phyloP scores from a whole-genome alignment of 1,140 invertebrate genomes.

The Thaumatotibia leucotreta region DNA sequence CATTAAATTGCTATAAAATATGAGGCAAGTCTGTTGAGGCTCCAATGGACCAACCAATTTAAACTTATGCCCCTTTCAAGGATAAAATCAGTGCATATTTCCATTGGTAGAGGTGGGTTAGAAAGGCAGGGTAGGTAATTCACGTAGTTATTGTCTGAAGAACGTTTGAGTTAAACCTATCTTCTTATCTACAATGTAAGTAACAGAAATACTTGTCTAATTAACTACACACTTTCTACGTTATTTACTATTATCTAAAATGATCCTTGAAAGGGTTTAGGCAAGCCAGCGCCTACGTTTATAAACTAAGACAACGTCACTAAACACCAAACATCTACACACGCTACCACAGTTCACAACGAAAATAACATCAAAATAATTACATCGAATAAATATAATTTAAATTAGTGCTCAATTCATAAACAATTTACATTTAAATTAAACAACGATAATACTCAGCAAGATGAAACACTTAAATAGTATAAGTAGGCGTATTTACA shows the following conservation, averaged over 20 bases:
- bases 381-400: conserved; percentile 58
- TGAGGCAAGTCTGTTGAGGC: not conserved
- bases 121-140: not conserved
- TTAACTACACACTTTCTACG: not conserved
- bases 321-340: conserved; percentile 34
- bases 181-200: not conserved
- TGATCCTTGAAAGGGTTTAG: conserved; percentile 17
- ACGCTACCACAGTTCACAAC: conserved; percentile 49
- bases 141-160: conserved; percentile 4
- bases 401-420: conserved; percentile 60
- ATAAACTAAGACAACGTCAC: conserved; percentile 19
- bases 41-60: not conserved
- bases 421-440: conserved; percentile 63
- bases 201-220: not conserved
- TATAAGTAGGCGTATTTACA: conserved; percentile 60
- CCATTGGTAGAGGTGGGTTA: not conserved
- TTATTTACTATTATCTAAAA: not conserved
- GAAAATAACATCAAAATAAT: conserved; percentile 54
- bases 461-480: conserved; percentile 62
- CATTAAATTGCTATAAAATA: conserved; percentile 10
- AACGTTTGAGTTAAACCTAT: not conserved
- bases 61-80: conserved; percentile 8
- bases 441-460: conserved; percentile 72
- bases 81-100: not conserved
- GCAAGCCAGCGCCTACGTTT: conserved; percentile 51